A percentile compares a stretch with the other conserved stretches of the same genome.
phyloP scores from a whole-genome alignment of 2,888 invertebrate species.

The Zelleria hepariella region DNA sequence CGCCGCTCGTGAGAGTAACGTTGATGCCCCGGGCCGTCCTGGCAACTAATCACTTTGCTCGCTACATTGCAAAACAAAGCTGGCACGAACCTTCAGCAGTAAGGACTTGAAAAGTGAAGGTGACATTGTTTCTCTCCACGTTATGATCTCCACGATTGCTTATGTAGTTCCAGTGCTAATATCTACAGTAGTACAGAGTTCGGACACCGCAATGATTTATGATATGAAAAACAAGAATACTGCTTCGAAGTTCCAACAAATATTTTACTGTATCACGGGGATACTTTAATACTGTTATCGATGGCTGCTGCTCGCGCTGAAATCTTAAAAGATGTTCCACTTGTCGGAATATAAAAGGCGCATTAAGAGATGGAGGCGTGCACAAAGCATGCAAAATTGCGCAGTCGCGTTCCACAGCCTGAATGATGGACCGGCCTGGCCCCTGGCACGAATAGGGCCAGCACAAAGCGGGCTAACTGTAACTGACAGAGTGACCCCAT shows the following conservation, averaged over 20 bases:
- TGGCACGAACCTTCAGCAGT: neutral
- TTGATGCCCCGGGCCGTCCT: neutral
- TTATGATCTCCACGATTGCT: no score
- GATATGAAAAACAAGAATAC: no score
- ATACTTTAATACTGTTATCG: neutral
- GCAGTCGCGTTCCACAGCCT: constrained; percentile 22
- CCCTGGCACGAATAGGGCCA: constrained; percentile 50
- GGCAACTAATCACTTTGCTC: neutral
- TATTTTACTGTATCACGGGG: neutral
- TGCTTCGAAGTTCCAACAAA: neutral
- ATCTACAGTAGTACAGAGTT: no score
- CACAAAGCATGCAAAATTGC: constrained; percentile 42
- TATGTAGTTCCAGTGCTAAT: no score
- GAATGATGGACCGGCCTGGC: constrained; percentile 50
- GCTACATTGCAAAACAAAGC: neutral
- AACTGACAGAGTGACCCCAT: constrained; percentile 46
- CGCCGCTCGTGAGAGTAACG: neutral
- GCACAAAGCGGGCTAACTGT: constrained; percentile 56
- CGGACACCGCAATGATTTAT: no score
- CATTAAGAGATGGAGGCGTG: constrained; percentile 21
- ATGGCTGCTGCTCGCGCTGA: neutral
- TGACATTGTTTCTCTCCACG: no score
- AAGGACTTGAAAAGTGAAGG: no score
- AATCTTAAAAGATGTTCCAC: neutral
- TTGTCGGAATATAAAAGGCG: constrained; percentile 6